Base-by-base conservation (phyloP, 2,113 vertebrate genomes). In the Odontesthes bonariensis region DNA sequence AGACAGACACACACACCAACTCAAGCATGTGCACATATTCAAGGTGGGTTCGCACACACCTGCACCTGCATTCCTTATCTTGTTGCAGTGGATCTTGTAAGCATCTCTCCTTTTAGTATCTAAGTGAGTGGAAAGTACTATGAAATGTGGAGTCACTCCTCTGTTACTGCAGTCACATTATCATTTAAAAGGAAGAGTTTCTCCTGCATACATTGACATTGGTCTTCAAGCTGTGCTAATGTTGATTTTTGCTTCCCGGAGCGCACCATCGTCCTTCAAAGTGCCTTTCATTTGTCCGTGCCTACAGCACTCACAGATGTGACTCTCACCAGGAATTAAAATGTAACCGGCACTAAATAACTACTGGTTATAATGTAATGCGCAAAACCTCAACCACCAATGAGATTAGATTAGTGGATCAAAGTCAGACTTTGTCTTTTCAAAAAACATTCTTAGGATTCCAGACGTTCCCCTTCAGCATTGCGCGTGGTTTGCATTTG, bases 391-490 rank as follows among this genome's bases (percentile, higher is more conserved):
- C 27, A 16, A 81, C 71, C 46, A 20, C 61, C 67, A 55, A 63
- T 69, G 47, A 77, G 77, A 60, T 79, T 67, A 77, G 80, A 88
- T 85, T 80, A 82, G 78, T 27, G 82, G 85, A 86, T 91, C 85
- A 92, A 93, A 91, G 91, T 90, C 65, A 73, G 78, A 81, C 88
- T 92, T 90, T 88, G 92, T 91, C 79, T 87, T 73, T 40, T 31
- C 70, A 47, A 69, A 81, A 87, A 85, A 81, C 86, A 94, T 91
- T 92, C 80, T 62, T 79, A 16, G 85, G 81, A 94, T 94, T 93
- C 91, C 91, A 71, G 68, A 65, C 73, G 69, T 81, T 88, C 75
- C 63, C 84, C 79, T 77, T 58, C 31, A 16, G 56, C 33, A 64
- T 81, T 69, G 84, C 75, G 58, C 81, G 68, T 85, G 87, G 76